These are phyloP conservation scores for Cephalopterus ornatus DNA, from an alignment of 2,113 vertebrate species.

Conservation along the genomic window DNA sequence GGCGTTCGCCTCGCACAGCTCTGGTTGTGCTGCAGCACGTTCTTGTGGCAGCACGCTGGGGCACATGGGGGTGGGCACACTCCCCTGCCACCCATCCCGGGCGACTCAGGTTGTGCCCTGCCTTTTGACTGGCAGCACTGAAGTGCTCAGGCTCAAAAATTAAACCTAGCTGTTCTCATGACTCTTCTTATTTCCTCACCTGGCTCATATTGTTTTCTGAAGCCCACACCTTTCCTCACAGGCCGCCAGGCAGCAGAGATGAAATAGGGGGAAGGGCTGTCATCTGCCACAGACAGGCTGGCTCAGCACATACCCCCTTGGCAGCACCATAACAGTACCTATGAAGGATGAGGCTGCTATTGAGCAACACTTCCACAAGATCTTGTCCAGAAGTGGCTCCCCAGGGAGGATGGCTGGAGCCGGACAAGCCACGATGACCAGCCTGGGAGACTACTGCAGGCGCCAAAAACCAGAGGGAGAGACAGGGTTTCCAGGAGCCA, in stretches of 20 bases:
- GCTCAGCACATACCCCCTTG: background rate
- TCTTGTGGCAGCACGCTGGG: background rate
- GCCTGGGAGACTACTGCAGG: background rate
- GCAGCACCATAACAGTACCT: background rate
- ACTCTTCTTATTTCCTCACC: background rate
- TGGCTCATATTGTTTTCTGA: background rate
- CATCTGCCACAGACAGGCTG: background rate
- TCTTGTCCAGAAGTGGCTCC: background rate
- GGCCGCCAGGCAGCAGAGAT: background rate
- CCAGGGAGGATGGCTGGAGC: background rate
- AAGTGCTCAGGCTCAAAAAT: background rate
- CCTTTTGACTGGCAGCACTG: background rate
- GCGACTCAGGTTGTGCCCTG: background rate
- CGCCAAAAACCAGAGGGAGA: background rate
- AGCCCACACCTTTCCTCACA: background rate
- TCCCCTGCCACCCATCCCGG: background rate
- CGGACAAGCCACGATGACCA: background rate
- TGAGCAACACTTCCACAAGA: background rate
- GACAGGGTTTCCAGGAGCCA: background rate
- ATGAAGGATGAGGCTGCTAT: background rate
- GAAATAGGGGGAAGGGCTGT: accelerated
- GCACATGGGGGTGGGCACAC: accelerated
- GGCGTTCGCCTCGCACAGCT: accelerated
- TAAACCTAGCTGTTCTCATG: background rate
- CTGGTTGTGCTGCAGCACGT: accelerated